A percentile compares a stretch with the other conserved stretches of the same genome.
Evolutionary conservation across 2,797 vertebrate species (phyloP).

Genomic region (Anas capensis): DNA sequence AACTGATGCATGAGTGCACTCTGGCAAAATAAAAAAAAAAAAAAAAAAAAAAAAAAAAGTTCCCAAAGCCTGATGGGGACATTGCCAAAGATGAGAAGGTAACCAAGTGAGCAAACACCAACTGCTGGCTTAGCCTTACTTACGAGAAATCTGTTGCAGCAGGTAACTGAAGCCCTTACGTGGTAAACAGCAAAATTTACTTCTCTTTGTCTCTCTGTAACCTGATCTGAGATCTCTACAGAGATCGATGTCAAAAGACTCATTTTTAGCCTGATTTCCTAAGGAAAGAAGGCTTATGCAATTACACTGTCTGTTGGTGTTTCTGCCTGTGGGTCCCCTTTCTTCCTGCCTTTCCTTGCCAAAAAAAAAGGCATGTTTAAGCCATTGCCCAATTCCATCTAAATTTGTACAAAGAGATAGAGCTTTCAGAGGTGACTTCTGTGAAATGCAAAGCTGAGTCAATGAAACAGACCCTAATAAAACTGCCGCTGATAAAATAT

Average conservation of each 20-base stretch:
- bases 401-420: constrained; percentile 27
- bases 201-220: neutral
- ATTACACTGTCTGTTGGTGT: neutral
- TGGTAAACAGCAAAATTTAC: neutral
- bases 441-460: neutral
- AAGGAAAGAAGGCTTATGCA: constrained; percentile 10
- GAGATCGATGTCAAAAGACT: neutral
- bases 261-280: constrained; percentile 26
- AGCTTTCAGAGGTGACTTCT: neutral
- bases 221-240: neutral
- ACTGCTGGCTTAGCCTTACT: neutral
- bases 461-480: neutral
- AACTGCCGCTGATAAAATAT: constrained; percentile 1
- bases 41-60: neutral
- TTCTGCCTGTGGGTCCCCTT: neutral
- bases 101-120: constrained; percentile 42
- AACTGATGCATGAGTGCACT: constrained; percentile 30
- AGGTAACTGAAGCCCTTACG: neutral
- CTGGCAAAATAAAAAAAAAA: neutral
- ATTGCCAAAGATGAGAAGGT: neutral
- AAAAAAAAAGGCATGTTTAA: constrained; percentile 8
- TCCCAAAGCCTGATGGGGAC: constrained; percentile 1
- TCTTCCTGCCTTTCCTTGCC: neutral
- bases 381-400: constrained; percentile 6
- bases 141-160: neutral